Evolutionary conservation across 2,888 invertebrate species (phyloP).

Genomic region (Apotomis capreana): DNA sequence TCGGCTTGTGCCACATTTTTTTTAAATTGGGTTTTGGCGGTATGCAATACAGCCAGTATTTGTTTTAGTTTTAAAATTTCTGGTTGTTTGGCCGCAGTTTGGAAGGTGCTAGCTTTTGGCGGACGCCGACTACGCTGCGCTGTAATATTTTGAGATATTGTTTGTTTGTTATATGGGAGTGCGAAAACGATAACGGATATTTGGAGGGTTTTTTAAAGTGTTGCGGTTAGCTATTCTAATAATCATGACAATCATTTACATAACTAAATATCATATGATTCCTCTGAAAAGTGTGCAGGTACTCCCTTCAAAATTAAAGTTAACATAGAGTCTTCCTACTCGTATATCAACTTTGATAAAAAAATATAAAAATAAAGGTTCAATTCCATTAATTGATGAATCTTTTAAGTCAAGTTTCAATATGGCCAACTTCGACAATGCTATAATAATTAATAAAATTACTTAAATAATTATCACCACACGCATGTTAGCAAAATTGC

Average conservation of each 20-base stretch:
- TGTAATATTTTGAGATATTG: conserved; percentile 55
- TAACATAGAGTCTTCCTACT: too few relatives aligned
- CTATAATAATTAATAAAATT: too few relatives aligned
- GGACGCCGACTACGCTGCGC: conserved; percentile 67
- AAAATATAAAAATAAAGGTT: too few relatives aligned
- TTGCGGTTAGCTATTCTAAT: neutral
- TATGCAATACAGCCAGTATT: neutral
- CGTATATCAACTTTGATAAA: too few relatives aligned
- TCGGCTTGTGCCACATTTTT: conserved; percentile 49
- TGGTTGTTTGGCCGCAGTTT: conserved; percentile 47
- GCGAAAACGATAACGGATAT: conserved; percentile 53
- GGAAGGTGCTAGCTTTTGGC: conserved; percentile 66
- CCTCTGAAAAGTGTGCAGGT: too few relatives aligned
- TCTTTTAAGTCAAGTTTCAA: too few relatives aligned
- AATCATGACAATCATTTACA: neutral
- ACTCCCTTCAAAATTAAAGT: too few relatives aligned
- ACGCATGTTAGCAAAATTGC: too few relatives aligned
- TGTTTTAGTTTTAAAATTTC: conserved; percentile 52
- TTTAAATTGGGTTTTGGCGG: conserved; percentile 38
- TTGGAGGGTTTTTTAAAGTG: conserved; percentile 41
- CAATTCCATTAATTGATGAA: too few relatives aligned
- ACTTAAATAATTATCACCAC: too few relatives aligned
- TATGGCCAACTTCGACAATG: too few relatives aligned
- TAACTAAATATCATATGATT: too few relatives aligned
- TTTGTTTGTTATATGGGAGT: conserved; percentile 63